These are phyloP conservation scores for Crocallis elinguaria DNA, from an alignment of 2,888 invertebrate species.

Conservation along the genomic window DNA sequence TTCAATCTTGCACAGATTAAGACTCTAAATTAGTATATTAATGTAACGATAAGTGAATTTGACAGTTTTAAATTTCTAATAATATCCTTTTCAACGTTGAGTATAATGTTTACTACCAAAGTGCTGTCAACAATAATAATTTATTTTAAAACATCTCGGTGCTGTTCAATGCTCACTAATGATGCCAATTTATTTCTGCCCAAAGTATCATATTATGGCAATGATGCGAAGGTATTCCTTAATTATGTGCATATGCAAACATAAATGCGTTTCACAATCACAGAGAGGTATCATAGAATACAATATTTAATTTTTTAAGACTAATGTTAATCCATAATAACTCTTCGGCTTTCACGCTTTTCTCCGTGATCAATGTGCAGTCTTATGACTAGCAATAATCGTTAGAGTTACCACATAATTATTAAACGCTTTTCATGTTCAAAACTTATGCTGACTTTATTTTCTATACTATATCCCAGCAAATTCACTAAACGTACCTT, in stretches of 20 bases:
- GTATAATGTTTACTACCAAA: not conserved
- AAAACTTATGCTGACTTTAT: not conserved
- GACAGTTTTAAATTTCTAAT: no score
- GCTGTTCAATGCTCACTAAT: conserved; percentile 13
- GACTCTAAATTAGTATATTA: no score
- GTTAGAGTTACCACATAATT: no score
- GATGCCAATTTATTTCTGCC: conserved; percentile 16
- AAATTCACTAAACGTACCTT: not conserved
- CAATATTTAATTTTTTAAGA: not conserved
- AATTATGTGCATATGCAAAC: conserved; percentile 7
- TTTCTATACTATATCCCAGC: not conserved
- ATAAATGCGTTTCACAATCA: conserved; percentile 9
- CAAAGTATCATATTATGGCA: conserved; percentile 7
- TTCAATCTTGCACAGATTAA: no score
- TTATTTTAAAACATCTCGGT: not conserved
- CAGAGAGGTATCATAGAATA: not conserved
- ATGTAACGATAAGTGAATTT: no score
- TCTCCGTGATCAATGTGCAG: no score
- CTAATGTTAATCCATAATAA: not conserved
- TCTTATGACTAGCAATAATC: no score
- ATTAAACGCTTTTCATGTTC: no score
- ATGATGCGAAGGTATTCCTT: conserved; percentile 14
- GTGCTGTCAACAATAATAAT: not conserved
- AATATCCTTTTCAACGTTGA: not conserved
- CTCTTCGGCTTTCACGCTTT: no score